A percentile compares a stretch with the other conserved stretches of the same genome.
phyloP scores from a whole-genome alignment of 2,113 vertebrate genomes.

The Coptodon rendalli region DNA sequence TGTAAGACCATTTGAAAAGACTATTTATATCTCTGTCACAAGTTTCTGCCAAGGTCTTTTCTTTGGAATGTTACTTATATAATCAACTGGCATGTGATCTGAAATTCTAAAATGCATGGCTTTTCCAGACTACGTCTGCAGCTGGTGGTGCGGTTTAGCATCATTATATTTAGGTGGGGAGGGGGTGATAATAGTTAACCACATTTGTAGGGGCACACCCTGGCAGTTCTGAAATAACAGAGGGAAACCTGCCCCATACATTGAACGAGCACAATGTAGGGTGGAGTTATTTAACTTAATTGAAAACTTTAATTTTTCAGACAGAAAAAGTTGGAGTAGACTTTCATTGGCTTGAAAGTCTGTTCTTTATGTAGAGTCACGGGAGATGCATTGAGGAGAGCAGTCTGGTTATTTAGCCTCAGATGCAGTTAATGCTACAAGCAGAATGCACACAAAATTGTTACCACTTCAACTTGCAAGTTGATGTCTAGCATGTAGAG shows the following conservation, averaged over 20 bases:
- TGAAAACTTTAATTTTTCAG: slow-evolving; percentile 28
- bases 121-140: slow-evolving; percentile 21
- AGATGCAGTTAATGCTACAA: background rate
- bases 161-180: background rate
- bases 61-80: slow-evolving; percentile 22
- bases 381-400: background rate
- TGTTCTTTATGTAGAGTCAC: background rate
- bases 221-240: slow-evolving; percentile 26
- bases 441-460: background rate
- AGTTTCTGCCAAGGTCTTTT: background rate
- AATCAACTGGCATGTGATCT: slow-evolving; percentile 27
- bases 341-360: background rate
- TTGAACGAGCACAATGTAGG: background rate
- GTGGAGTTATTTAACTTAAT: background rate
- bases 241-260: slow-evolving; percentile 13
- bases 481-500: background rate
- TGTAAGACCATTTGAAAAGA: background rate
- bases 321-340: background rate
- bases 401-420: background rate
- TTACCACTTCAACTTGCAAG: background rate
- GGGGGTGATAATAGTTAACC: background rate
- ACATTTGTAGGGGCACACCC: slow-evolving; percentile 17
- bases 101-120: background rate
- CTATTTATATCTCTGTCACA: background rate
- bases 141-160: background rate